Evolutionary conservation across 2,113 vertebrate genomes (phyloP).

Genomic region (Corvus moneduloides): DNA sequence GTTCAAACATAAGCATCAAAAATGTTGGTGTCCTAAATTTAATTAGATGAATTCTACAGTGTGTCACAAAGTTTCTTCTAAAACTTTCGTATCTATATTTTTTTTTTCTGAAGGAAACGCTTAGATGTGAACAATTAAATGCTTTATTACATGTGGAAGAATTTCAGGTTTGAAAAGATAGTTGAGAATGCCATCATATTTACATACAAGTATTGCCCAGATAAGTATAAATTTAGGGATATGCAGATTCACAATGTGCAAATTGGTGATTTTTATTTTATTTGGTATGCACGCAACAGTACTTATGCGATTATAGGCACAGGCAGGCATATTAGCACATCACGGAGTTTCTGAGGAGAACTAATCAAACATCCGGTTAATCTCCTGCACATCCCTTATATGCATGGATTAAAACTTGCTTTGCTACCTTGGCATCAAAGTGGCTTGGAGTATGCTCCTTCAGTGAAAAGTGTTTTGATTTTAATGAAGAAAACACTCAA

Average conservation of each 20-base stretch:
- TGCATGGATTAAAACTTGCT: constrained; percentile 1
- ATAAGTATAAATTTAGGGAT: background rate
- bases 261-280: background rate
- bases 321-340: background rate
- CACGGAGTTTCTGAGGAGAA: background rate
- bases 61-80: background rate
- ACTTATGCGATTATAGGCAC: background rate
- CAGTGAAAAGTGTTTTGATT: constrained; percentile 25
- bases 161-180: background rate
- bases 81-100: background rate
- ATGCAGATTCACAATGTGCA: background rate
- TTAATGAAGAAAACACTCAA: constrained; percentile 6
- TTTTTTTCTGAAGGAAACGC: background rate
- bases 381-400: background rate
- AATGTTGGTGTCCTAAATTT: background rate
- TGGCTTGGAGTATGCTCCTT: background rate
- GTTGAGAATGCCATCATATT: background rate
- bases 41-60: background rate
- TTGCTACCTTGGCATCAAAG: constrained; percentile 24
- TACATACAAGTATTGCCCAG: background rate
- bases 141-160: background rate
- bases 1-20: background rate
- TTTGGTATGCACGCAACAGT: background rate
- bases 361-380: constrained; percentile 14
- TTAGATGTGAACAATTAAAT: background rate